Evolutionary conservation across 2,888 invertebrate genomes (phyloP).

Genomic region (Alloscopus bannaensis): DNA sequence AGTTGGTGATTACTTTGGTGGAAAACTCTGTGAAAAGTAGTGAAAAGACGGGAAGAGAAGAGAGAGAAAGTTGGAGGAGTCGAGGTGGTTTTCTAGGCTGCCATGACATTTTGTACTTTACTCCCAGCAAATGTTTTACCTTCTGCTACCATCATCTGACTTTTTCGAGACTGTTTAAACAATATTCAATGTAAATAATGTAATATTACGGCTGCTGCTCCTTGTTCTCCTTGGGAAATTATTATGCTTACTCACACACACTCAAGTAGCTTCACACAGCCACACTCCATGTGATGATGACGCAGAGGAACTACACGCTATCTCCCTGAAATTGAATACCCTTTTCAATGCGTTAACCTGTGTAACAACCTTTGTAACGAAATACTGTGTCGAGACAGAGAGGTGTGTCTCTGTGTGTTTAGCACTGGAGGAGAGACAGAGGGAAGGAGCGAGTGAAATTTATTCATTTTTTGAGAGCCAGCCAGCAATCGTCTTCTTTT

Average conservation of each 20-base stretch:
- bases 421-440: background rate
- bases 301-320: background rate
- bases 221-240: background rate
- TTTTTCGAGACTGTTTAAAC: slow-evolving; percentile 54
- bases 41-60: no score
- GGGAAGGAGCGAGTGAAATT: background rate
- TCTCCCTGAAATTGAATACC: slow-evolving; percentile 11
- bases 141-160: slow-evolving; percentile 31
- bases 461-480: background rate
- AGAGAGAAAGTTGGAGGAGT: no score
- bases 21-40: slow-evolving; percentile 13
- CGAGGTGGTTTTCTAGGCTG: background rate
- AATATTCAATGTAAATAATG: slow-evolving; percentile 50
- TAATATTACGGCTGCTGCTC: background rate
- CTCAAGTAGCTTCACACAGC: background rate
- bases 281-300: background rate
- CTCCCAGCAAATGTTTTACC: slow-evolving; percentile 5
- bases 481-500: no score
- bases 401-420: background rate
- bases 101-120: slow-evolving; percentile 12
- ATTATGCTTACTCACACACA: background rate
- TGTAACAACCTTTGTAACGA: slow-evolving; percentile 2
- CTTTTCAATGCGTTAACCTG: background rate
- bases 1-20: slow-evolving; percentile 4
- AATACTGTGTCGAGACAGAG: background rate